Evolutionary conservation across 1,140 invertebrate species (phyloP), one percentile per base, ranked within the genome.

Genomic region (Trachelipus rathkii): DNA sequence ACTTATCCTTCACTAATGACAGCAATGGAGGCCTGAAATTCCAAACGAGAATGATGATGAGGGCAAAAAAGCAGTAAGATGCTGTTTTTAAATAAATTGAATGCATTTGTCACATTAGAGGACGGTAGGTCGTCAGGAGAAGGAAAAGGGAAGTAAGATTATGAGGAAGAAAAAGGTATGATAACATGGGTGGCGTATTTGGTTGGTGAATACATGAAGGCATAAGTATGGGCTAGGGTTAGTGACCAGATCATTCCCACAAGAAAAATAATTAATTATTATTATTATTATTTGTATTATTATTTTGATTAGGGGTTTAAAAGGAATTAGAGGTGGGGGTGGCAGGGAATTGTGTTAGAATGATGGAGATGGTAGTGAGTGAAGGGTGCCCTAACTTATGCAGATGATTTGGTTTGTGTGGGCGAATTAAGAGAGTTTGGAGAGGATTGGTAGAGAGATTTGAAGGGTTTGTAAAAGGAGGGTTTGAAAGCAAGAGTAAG

Each of bases 101-200:
- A 43, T 44, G 50, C 71, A n/a, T 44, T 69, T 33, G 44, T 50
- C 53, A n/a, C 44, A 71, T 76, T 21, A 74, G 76, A 21, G 50
- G 76, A 15, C 70, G 76, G 44, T n/a, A 79, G 71, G 43, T 76
- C 76, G 43, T 53, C 69, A 24, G 71, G 44, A n/a, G 73, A 72
- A 19, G 72, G 76, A 8, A 79, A 78, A 44, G 71, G 73, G 44
- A 81, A 79, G 53, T 11, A 69, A 24, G 45, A 33, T 33, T 33
- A 1, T 70, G 23, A 82, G 78, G 78, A 79, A 79, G 79, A 92
- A 92, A 4, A 91, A 91, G 77, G 77, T 95, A 93, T 92, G 93
- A 92, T 81, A n/a, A n/a, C 95, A 96, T 82, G 94, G 94, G 7
- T 97, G 95, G n/a, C n/a, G 95, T 90, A 89, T 72, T 96, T 93